Evolutionary conservation across 1,140 invertebrate species (phyloP).

Genomic region (Sweltsa coloradensis): DNA sequence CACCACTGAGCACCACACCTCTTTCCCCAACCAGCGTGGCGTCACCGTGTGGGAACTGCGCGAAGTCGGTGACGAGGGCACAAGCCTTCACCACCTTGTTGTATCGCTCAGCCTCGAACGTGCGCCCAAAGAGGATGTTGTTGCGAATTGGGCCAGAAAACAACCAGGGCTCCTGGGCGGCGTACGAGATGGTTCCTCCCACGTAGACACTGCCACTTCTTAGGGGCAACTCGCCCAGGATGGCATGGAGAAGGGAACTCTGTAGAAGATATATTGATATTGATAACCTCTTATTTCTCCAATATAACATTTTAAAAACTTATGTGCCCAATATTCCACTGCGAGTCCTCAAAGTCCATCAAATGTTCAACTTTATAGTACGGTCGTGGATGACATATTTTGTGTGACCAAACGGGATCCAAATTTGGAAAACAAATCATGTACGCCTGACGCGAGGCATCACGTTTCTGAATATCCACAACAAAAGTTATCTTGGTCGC

Average conservation of each 20-base stretch:
- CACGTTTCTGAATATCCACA: too few species aligned
- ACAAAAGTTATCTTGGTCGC: too few species aligned
- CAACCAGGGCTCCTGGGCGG: constrained; percentile 86
- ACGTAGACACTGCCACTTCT: constrained; percentile 50
- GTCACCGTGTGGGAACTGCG: constrained; percentile 61
- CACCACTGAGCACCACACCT: constrained; percentile 71
- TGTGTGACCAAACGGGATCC: too few species aligned
- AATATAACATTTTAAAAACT: too few species aligned
- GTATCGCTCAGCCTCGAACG: constrained; percentile 53
- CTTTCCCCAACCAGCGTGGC: constrained; percentile 80
- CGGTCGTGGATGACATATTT: too few species aligned
- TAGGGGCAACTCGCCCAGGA: constrained; percentile 68
- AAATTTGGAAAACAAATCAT: too few species aligned
- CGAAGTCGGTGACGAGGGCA: constrained; percentile 64
- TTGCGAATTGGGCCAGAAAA: constrained; percentile 56
- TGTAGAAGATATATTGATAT: constrained; percentile 14
- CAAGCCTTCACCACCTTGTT: constrained; percentile 48
- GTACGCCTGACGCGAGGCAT: too few species aligned
- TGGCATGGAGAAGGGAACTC: constrained; percentile 64
- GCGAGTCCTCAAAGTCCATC: too few species aligned
- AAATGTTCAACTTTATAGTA: too few species aligned
- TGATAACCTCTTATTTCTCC: background rate
- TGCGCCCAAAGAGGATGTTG: constrained; percentile 70
- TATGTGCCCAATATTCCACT: too few species aligned
- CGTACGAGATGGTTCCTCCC: constrained; percentile 69